phyloP scores from a whole-genome alignment of 2,888 invertebrate species.

The Lomographa bimaculata region DNA sequence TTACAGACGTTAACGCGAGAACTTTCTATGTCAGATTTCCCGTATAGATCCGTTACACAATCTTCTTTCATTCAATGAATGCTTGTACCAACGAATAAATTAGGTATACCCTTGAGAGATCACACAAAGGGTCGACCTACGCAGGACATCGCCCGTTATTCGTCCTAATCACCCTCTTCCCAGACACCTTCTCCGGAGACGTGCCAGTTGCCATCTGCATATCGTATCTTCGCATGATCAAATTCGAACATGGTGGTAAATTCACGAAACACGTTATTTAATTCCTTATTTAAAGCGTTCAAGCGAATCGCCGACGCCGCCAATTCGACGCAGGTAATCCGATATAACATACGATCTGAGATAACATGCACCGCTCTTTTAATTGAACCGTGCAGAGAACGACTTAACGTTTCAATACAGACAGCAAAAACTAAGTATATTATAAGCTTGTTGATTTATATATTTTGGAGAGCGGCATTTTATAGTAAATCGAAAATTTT shows the following conservation, averaged over 20 bases:
- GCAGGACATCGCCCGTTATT: slow-evolving; percentile 64
- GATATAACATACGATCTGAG: slow-evolving; percentile 6
- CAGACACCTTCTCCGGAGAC: slow-evolving; percentile 37
- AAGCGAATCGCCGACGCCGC: slow-evolving; percentile 10
- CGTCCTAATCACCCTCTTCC: slow-evolving; percentile 53
- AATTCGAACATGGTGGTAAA: slow-evolving; percentile 14
- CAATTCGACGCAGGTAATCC: slow-evolving; percentile 16
- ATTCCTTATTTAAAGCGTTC: slow-evolving; percentile 21
- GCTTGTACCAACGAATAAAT: slow-evolving; percentile 6
- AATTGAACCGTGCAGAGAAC: slow-evolving; percentile 5
- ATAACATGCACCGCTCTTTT: slow-evolving; percentile 11
- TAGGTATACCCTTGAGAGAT: slow-evolving; percentile 36
- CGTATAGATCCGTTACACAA: slow-evolving; percentile 12
- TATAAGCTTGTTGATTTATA: slow-evolving; percentile 4
- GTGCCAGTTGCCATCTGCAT: slow-evolving; percentile 25
- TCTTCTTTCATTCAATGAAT: slow-evolving; percentile 11
- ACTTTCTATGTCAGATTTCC: slow-evolving; percentile 19
- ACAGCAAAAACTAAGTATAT: background rate
- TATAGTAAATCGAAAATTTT: too few relatives aligned
- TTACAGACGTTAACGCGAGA: slow-evolving; percentile 3
- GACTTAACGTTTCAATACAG: slow-evolving; percentile 6
- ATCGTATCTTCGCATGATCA: slow-evolving; percentile 22
- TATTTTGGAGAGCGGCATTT: slow-evolving; percentile 1
- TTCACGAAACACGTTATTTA: slow-evolving; percentile 16
- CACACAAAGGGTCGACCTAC: slow-evolving; percentile 68